Evolutionary conservation across 2,888 invertebrate species (phyloP), one percentile per base, ranked within the genome.

Genomic region (Cosmia trapezina): DNA sequence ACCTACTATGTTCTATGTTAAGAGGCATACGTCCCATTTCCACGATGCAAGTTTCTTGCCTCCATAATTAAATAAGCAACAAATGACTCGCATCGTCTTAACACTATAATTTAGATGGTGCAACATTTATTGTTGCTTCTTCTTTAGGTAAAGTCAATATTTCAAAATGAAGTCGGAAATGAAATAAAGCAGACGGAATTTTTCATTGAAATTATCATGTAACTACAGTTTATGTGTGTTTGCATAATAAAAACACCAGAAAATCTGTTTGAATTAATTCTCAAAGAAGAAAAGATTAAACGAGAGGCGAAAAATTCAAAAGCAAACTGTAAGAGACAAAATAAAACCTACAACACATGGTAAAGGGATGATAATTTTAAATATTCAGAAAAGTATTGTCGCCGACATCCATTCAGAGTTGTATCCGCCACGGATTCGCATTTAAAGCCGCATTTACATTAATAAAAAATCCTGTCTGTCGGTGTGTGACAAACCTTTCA

Each of bases 381-480:
- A 83, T 81, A 80, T 81, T 83, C 83, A 83, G 64, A 59, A 71
- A 81, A 83, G 83, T 75, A 83, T 81, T 81, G 81, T 80, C 81
- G 66, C 68, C 68, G 6, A 83, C 81, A 74, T 74, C 68, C 81
- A 75, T 81, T 83, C 64, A 66, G 68, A 60, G 51, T 66, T 78
- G 65, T 71, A 80, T 51, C 41, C 70, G 53, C 66, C 67, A 75
- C 68, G 65, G 70, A 83, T 83, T 80, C 67, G 43, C 61, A 75
- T 81, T 83, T 81, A 75, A 81, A 83, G 83, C 68, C 76, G 80
- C 61, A 71, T 81, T 81, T 71, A 75, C 81, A 81, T 81, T 69
- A 71, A 75, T 81, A 81, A 75, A 81, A 79, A 69, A 71, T 56
- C 51, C 28, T 72, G 64, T 78, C 43, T 47, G 62, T 54, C 19